Evolutionary conservation across 2,888 invertebrate species (phyloP), one percentile per base, ranked within the genome.

Genomic region (Choreutis nemorana): DNA sequence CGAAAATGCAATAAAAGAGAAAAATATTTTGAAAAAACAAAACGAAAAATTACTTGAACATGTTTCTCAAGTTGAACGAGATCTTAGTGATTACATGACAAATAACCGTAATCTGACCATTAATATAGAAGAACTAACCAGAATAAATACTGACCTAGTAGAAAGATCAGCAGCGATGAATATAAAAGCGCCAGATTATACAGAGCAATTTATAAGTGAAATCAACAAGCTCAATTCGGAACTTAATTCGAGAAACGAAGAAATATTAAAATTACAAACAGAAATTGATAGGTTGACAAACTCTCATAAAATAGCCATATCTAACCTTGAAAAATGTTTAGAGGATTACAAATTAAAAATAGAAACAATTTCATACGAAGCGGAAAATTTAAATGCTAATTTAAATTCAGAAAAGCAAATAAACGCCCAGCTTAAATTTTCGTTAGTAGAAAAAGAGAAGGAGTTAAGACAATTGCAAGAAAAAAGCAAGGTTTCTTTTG

Each of bases 221-320:
- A 84, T 84, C 42, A 83, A 83, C 42, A 79, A 77, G 21, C 53
- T 85, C 1, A 79, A 81, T 30, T 70, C 80, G 29, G 40, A 80
- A 18, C 45, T 85, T 2, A 67, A 67, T 18, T 70, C 58, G 32
- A 81, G 81, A 50, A 81, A 80, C 44, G 49, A 70, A 16, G 71
- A 82, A 41, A 72, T 83, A n/a, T n/a, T n/a, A n/a, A n/a, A n/a
- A n/a, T n/a, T n/a, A n/a, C n/a, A n/a, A n/a, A n/a, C n/a, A n/a
- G n/a, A n/a, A n/a, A n/a, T n/a, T n/a, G n/a, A n/a, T n/a, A n/a
- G n/a, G n/a, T n/a, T n/a, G n/a, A n/a, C n/a, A n/a, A n/a, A n/a
- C n/a, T n/a, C n/a, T n/a, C n/a, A n/a, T n/a, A n/a, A n/a, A n/a
- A n/a, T n/a, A n/a, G n/a, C n/a, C n/a, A 39, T 53, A 20, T 55